Conservation (phyloP, 2,888 invertebrate species). For the Eustalomyia histrio region DNA sequence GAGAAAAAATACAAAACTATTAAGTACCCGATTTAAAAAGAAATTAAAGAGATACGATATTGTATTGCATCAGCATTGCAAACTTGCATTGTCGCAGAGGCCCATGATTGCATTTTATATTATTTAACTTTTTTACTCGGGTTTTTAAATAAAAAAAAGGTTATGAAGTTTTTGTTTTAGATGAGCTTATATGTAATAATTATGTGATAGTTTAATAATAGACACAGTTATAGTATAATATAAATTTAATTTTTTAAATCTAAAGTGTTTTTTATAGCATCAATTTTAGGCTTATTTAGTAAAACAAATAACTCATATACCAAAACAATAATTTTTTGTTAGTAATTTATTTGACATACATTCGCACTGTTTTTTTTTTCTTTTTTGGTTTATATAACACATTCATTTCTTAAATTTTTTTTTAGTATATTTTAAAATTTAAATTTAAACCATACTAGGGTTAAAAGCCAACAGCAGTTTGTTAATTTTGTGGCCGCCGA, state of each 20-base stretch:
- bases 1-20: not conserved
- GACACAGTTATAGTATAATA: slow-evolving; percentile 59
- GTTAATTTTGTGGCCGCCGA: slow-evolving; percentile 3
- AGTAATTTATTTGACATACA: slow-evolving; percentile 33
- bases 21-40: too few relatives aligned
- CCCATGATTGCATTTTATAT: too few relatives aligned
- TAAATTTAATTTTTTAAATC: slow-evolving; percentile 40
- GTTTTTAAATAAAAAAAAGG: not conserved
- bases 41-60: too few relatives aligned
- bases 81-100: too few relatives aligned
- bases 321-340: slow-evolving; percentile 8
- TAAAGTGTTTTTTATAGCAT: slow-evolving; percentile 33
- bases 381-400: slow-evolving; percentile 8
- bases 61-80: too few relatives aligned
- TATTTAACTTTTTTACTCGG: too few relatives aligned
- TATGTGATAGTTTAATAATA: slow-evolving; percentile 67
- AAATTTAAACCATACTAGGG: slow-evolving; percentile 45
- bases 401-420: slow-evolving; percentile 18
- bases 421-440: slow-evolving; percentile 45
- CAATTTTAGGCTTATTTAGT: slow-evolving; percentile 16
- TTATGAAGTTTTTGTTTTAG: slow-evolving; percentile 2
- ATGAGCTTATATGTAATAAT: slow-evolving; percentile 35
- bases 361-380: not conserved
- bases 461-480: slow-evolving; percentile 30
- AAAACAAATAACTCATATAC: slow-evolving; percentile 17